Base-by-base conservation (phyloP, 2,797 vertebrate species). In the Lithobates pipiens region DNA sequence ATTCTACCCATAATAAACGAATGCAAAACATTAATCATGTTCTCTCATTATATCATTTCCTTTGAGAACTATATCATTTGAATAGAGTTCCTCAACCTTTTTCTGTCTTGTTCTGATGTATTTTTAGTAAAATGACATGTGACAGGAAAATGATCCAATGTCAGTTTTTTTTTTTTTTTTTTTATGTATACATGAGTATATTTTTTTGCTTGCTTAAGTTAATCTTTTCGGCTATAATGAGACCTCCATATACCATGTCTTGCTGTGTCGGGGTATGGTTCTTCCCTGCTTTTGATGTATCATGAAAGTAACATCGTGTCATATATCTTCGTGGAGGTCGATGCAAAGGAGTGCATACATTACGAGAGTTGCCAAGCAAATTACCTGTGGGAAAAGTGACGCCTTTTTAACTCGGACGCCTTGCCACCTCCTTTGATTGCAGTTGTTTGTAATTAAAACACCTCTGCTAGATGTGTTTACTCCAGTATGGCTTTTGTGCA, bases 231-330 rank as follows among this genome's bases (percentile, higher is more conserved):
- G 11, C 72, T 82, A 82, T 86, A 77, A 82, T 86, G 79, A 77
- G 79, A 86, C 73, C 50, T 68, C 78, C 16, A 57, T 67, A 50
- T 81, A 36, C 44, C 36, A 15, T 46, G 18, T 65, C 68, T 67
- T 36, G 74, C 63, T 75, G 69, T 39, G 42, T 32, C 15, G 42
- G 63, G 70, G 77, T 74, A 21, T 5, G 42, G 27, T 73, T 77
- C 54, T 44, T 50, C 25, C 18, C 10, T 76, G 36, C 79, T 82
- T 85, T 86, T 86, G 85, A 86, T 86, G 85, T 86, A 34, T 32
- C 79, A 34, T 86, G 79, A 86, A 86, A 86, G 73, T 67, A 76
- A 82, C 65, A 67, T 82, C 34, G 36, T 57, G 54, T 57, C 65
- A 46, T 34, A 65, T 21, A 77, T 70, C 36, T 76, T 71, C 54